These are phyloP conservation scores for Ctenoplectra terminalis DNA, from an alignment of 1,140 invertebrate genomes.

Conservation along the genomic window DNA sequence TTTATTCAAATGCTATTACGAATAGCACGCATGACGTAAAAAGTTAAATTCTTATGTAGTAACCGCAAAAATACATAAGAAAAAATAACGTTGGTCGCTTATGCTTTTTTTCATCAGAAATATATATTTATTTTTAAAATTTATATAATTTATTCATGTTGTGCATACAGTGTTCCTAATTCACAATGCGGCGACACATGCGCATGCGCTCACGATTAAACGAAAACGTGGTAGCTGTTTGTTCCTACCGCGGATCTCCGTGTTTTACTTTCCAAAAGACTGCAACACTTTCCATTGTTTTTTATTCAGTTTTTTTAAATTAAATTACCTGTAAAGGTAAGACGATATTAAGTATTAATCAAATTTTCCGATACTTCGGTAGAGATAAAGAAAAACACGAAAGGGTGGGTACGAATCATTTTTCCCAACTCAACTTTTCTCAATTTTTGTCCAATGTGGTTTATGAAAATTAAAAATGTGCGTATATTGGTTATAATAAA, in stretches of 20 bases:
- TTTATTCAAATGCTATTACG: background rate
- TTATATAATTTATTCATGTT: background rate
- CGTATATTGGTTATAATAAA: background rate
- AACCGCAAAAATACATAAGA: background rate
- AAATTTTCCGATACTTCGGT: background rate
- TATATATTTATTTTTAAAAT: background rate
- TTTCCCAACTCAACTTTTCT: background rate
- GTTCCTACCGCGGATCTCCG: background rate
- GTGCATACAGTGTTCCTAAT: background rate
- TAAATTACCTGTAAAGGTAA: constrained; percentile 29
- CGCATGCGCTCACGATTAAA: constrained; percentile 12
- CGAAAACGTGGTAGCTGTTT: constrained; percentile 34
- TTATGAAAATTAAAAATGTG: background rate
- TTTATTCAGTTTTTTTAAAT: background rate
- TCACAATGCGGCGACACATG: background rate
- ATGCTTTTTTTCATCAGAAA: background rate
- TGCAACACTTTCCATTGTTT: background rate
- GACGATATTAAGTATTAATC: background rate
- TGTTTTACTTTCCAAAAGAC: background rate
- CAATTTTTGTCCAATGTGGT: background rate
- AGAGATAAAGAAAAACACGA: background rate
- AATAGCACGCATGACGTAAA: background rate
- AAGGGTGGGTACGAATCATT: background rate
- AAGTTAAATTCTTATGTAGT: background rate
- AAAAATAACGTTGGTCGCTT: background rate